Percentiles rank a stretch among this genome's conserved stretches.
These are phyloP conservation scores for Eclectus roratus DNA, from an alignment of 2,113 vertebrate genomes.

Conservation along the genomic window DNA sequence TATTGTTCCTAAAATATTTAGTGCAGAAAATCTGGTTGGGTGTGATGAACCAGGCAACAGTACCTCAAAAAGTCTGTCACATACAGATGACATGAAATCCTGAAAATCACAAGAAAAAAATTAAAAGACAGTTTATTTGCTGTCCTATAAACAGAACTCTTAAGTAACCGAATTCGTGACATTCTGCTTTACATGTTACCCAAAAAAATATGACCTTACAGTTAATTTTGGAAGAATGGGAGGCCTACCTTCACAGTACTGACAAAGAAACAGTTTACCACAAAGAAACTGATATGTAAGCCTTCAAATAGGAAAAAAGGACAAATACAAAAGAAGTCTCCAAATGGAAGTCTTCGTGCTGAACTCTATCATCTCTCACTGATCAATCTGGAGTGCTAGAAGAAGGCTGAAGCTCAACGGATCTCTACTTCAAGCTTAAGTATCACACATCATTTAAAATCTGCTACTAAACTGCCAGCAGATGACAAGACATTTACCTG, in stretches of 20 bases:
- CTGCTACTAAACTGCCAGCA: neutral
- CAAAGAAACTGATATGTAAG: neutral
- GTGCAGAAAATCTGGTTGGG: constrained; percentile 85
- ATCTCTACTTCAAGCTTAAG: neutral
- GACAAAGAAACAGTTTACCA: neutral
- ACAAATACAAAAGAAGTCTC: neutral
- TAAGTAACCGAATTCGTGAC: neutral
- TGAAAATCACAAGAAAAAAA: constrained; percentile 35
- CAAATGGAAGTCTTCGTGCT: rapidly evolving
- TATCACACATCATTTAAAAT: neutral
- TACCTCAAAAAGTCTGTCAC: constrained; percentile 82
- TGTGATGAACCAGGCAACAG: constrained; percentile 91
- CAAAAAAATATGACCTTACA: neutral
- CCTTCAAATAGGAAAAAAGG: neutral
- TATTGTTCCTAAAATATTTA: constrained; percentile 85
- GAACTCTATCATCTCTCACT: neutral
- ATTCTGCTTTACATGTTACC: neutral
- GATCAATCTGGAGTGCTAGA: neutral
- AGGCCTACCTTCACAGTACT: neutral
- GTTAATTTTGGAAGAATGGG: neutral
- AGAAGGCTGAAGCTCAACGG: neutral
- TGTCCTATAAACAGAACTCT: neutral
- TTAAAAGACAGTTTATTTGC: neutral
- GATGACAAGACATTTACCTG: neutral
- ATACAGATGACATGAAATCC: constrained; percentile 88